A percentile compares a stretch with the other conserved stretches of the same genome.
Conservation (phyloP, 2,113 vertebrate genomes). For the Halcyon malimbica region DNA sequence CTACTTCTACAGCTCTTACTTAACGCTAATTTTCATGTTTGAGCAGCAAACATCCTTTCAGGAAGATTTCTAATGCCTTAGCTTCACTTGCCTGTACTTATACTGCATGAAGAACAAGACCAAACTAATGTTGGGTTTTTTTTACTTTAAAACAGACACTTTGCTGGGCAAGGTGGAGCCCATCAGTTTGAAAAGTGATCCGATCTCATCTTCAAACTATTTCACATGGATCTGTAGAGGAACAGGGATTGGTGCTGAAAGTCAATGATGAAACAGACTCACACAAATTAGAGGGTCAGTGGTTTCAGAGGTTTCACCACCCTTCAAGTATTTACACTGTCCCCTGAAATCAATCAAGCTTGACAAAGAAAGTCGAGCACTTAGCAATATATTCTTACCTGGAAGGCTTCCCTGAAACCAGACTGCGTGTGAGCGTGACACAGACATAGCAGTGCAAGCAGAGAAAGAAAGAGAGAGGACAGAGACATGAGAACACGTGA, state of each 20-base stretch:
- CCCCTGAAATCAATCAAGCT: not conserved
- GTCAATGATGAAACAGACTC: not conserved
- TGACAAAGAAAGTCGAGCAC: not conserved
- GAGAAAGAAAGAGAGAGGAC: conserved; percentile 51
- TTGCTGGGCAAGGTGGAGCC: not conserved
- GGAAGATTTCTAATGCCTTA: not conserved
- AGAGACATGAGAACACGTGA: conserved; percentile 42
- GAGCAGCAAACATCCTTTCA: not conserved
- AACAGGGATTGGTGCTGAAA: not conserved
- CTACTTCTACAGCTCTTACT: not conserved
- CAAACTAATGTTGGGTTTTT: not conserved
- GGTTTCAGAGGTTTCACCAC: not conserved
- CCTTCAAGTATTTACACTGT: not conserved
- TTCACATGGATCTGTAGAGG: not conserved
- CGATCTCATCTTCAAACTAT: not conserved
- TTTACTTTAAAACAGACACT: not conserved
- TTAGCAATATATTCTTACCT: conserved; percentile 52
- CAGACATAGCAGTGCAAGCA: conserved; percentile 69
- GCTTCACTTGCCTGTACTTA: not conserved
- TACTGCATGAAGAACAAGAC: not conserved
- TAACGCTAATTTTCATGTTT: not conserved
- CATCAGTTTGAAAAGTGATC: not conserved
- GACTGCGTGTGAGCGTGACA: conserved; percentile 67
- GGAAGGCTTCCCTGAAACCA: conserved; percentile 69
- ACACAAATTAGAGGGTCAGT: not conserved